A percentile compares a stretch with the other conserved stretches of the same genome.
Evolutionary conservation across 2,797 vertebrate genomes (phyloP).

Genomic region (Coranthus polyacanthus): DNA sequence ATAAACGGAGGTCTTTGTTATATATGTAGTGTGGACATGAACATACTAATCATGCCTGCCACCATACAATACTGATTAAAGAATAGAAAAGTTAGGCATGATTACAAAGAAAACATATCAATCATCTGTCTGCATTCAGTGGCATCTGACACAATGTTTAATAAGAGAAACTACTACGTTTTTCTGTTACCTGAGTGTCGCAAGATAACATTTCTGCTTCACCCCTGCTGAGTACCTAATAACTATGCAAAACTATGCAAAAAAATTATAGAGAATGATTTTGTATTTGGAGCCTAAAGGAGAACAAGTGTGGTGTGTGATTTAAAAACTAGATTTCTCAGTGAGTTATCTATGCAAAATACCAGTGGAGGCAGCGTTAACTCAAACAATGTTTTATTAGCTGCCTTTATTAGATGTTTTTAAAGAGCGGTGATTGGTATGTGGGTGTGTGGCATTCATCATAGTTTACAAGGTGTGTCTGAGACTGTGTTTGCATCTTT

Average conservation of each 20-base stretch:
- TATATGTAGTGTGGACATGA: conserved; percentile 28
- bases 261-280: conserved; percentile 1
- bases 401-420: conserved; percentile 33
- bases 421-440: conserved; percentile 19
- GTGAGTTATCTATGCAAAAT: conserved; percentile 23
- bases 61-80: conserved; percentile 17
- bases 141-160: conserved; percentile 16
- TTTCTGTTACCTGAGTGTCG: conserved; percentile 13
- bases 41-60: conserved; percentile 19
- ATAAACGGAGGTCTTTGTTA: conserved; percentile 18
- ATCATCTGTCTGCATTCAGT: conserved; percentile 28
- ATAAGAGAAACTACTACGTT: conserved; percentile 17
- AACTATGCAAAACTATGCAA: conserved; percentile 42
- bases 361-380: conserved; percentile 12
- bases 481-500: conserved; percentile 17
- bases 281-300: conserved; percentile 11
- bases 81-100: conserved; percentile 9
- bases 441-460: conserved; percentile 27
- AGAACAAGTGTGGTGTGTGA: conserved; percentile 5
- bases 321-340: conserved; percentile 9
- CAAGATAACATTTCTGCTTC: conserved; percentile 14
- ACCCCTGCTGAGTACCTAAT: conserved; percentile 13
- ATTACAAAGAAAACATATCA: neutral
- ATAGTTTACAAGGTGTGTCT: conserved; percentile 18
- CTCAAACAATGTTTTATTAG: conserved; percentile 23